Evolutionary conservation across 2,888 invertebrate genomes (phyloP), one percentile per base, ranked within the genome.

Genomic region (Eupithecia vulgata): DNA sequence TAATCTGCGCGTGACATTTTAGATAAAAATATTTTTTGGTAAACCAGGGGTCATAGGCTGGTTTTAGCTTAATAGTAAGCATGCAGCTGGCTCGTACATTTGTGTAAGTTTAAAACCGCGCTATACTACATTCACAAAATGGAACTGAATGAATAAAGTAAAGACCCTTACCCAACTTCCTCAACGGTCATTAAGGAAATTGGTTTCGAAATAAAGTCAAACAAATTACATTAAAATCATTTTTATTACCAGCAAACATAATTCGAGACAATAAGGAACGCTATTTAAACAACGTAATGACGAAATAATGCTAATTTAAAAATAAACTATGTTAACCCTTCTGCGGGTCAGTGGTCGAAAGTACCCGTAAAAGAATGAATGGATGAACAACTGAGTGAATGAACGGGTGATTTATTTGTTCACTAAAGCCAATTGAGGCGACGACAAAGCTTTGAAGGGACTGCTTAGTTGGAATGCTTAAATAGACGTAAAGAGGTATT

Each of bases 391-490:
- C 71, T 78, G 79, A 80, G 78, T 80, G 83, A 85, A 78, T 87
- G 90, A 89, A 84, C 88, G 88, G 89, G 87, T 89, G 90, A 90
- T 90, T 90, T 87, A 88, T 85, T 83, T 83, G 81, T 81, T 81
- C 80, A 76, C 79, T 72, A 71, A 79, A 87, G 85, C 87, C 88
- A 88, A 89, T 89, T 86, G 89, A 83, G 84, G 86, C 84, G 83
- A 66, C 70, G 85, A 88, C 88, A 90, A 89, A 89, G 91, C 90
- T 88, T 89, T 88, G 88, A 65, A 87, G 84, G 84, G 84, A 83
- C 79, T 84, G 84, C 88, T 84, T 89, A 88, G 90, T 90, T 88
- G 84, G 85, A 87, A 90, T 89, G 87, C 83, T 87, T 88, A 90
- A 88, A 89, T 85, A 85, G 83, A 88, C 84, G 82, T 85, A 79